phyloP scores from a whole-genome alignment of 2,888 invertebrate species.

The Agriotes lineatus region DNA sequence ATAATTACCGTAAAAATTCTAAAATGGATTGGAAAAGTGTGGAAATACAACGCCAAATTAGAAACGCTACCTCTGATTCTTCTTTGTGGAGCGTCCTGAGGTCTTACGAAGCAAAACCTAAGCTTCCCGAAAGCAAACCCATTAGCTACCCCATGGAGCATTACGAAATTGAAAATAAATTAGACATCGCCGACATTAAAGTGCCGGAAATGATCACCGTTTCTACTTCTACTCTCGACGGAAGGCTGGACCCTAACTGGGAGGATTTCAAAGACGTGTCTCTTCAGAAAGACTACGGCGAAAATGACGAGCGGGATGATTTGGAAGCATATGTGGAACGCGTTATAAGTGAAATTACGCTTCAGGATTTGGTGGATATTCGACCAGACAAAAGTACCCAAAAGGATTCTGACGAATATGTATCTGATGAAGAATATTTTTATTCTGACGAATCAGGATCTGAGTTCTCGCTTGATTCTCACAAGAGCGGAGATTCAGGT shows the following conservation, averaged over 20 bases:
- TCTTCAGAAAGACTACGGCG: constrained; percentile 25
- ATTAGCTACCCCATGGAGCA: constrained; percentile 39
- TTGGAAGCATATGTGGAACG: constrained; percentile 40
- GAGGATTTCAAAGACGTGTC: constrained; percentile 31
- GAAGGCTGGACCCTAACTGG: constrained; percentile 25
- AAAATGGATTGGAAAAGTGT: constrained; percentile 26
- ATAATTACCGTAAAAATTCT: constrained; percentile 30
- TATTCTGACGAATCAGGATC: constrained; percentile 24
- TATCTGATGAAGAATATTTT: constrained; percentile 39
- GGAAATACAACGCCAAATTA: constrained; percentile 28
- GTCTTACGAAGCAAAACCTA: constrained; percentile 12
- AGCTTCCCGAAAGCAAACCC: constrained; percentile 21
- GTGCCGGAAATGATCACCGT: not conserved
- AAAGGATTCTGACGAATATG: constrained; percentile 26
- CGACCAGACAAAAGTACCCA: constrained; percentile 29
- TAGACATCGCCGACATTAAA: not conserved
- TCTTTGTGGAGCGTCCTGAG: constrained; percentile 39
- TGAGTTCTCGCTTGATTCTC: constrained; percentile 25
- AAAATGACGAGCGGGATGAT: constrained; percentile 36
- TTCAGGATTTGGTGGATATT: constrained; percentile 29
- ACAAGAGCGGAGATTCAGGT: constrained; percentile 7
- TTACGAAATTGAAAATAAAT: constrained; percentile 5
- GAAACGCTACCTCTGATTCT: constrained; percentile 18
- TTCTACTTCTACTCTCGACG: constrained; percentile 33
- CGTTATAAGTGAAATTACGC: constrained; percentile 37